Base-by-base conservation (phyloP, 2,888 invertebrate species). In the Stenodema calcarata region DNA sequence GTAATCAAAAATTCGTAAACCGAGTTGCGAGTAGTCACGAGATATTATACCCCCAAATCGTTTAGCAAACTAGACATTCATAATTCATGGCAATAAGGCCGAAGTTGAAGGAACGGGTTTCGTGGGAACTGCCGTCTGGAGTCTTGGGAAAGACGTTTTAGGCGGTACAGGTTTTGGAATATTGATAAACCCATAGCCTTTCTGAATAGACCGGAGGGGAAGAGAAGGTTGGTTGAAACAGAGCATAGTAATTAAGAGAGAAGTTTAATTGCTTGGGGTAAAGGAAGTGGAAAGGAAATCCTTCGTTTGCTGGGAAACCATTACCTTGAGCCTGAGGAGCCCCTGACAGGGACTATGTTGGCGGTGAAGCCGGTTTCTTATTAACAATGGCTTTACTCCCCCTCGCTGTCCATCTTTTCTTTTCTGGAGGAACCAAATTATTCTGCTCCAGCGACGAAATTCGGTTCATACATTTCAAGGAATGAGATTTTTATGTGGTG, bases 191-290 rank as follows among this genome's bases (percentile, higher is more conserved):
- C 84, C 28, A 73, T 84, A 69, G 82, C 80, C 27, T 79, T 79
- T 79, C 50, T 41, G 35, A 78, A 44, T 16, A 14, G 78, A n/a
- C 16, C 16, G 30, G 27, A 9, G 35, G 50, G 27, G 12, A 1
- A 42, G 18, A 30, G 73, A 47, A 44, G 70, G 14, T 27, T 16
- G 80, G 35, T 70, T 47, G 84, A 44, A 84, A 84, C 84, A 70
- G 84, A 84, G 84, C 84, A 84, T 84, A 84, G 84, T 84, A 84
- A 84, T 84, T 84, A 84, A 84, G 84, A 70, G 84, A 84, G 84
- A 84, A 84, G 84, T 84, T 84, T 84, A 84, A 84, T 84, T 84
- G 84, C 84, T 84, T 84, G 70, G 84, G 84, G 42, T 42, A n/a
- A 47, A 73, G 73, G 73, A 84, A 84, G 84, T 82, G 82, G 82